phyloP scores from a whole-genome alignment of 1,140 invertebrate genomes.

The Diorhabda elongata region DNA sequence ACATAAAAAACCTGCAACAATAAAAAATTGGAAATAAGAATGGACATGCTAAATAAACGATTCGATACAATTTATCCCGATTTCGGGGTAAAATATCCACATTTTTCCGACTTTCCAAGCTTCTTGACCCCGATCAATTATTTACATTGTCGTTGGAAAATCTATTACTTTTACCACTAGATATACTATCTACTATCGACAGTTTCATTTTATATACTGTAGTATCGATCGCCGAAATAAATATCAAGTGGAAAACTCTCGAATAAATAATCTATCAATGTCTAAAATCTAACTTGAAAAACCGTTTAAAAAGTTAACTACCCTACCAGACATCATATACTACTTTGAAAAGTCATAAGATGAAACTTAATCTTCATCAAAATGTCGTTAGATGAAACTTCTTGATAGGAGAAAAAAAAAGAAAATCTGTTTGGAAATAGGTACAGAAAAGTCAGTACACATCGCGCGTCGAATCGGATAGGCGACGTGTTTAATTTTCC shows the following conservation, averaged over 20 bases:
- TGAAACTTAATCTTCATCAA: constrained; percentile 1
- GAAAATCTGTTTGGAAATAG: not conserved
- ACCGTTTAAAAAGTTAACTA: too few species aligned
- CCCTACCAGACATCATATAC: not conserved
- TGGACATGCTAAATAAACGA: not conserved
- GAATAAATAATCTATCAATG: too few species aligned
- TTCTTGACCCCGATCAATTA: too few species aligned
- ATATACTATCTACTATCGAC: too few species aligned
- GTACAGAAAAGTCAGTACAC: not conserved
- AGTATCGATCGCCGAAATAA: too few species aligned
- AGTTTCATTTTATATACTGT: too few species aligned
- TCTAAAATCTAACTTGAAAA: too few species aligned
- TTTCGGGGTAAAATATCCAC: too few species aligned
- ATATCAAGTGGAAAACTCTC: too few species aligned
- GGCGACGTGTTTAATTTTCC: not conserved
- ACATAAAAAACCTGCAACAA: constrained; percentile 38
- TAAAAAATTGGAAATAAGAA: not conserved
- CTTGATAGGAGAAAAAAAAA: not conserved
- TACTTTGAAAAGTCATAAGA: not conserved
- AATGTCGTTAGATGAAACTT: not conserved
- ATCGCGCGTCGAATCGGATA: not conserved
- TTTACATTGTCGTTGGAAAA: too few species aligned
- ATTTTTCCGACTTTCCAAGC: too few species aligned
- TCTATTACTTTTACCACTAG: too few species aligned
- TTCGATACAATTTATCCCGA: not conserved